Evolutionary conservation across 1,140 invertebrate genomes (phyloP).

Genomic region (Myzus persicae): DNA sequence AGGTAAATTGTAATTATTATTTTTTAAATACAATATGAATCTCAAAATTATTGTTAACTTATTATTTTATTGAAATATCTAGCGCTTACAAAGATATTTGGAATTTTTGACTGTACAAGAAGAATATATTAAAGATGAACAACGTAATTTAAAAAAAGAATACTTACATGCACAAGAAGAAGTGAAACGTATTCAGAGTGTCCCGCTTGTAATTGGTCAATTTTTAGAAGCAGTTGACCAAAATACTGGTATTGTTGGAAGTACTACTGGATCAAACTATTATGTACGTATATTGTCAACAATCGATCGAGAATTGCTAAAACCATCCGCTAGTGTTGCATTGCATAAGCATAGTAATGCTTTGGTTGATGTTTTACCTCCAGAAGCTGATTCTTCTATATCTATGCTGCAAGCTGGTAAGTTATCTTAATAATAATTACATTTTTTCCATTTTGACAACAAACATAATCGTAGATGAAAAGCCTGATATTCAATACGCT

Average conservation of each 20-base stretch:
- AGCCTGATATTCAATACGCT: constrained; percentile 95
- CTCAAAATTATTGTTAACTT: constrained; percentile 59
- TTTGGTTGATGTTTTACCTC: constrained; percentile 94
- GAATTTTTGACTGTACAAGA: constrained; percentile 97
- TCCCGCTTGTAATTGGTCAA: constrained; percentile 96
- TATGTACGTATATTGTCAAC: constrained; percentile 97
- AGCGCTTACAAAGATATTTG: constrained; percentile 95
- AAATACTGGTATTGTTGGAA: constrained; percentile 93
- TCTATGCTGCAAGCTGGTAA: constrained; percentile 93
- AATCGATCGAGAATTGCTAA: constrained; percentile 93
- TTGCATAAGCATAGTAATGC: constrained; percentile 98
- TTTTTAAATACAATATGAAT: constrained; percentile 90
- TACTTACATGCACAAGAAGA: constrained; percentile 97
- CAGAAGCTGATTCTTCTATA: constrained; percentile 96
- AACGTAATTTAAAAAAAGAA: constrained; percentile 96
- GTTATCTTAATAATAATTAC: constrained; percentile 37
- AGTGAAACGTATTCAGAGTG: constrained; percentile 96
- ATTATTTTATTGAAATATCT: constrained; percentile 62
- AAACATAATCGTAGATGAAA: constrained; percentile 79
- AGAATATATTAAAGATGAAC: constrained; percentile 98
- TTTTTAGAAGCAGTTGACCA: constrained; percentile 98
- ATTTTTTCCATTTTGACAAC: not conserved
- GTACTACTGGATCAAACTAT: constrained; percentile 91
- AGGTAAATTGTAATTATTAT: constrained; percentile 86
- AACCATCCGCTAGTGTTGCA: constrained; percentile 95